These are phyloP conservation scores for Ibidorhyncha struthersii DNA, from an alignment of 2,113 vertebrate species.

Conservation along the genomic window DNA sequence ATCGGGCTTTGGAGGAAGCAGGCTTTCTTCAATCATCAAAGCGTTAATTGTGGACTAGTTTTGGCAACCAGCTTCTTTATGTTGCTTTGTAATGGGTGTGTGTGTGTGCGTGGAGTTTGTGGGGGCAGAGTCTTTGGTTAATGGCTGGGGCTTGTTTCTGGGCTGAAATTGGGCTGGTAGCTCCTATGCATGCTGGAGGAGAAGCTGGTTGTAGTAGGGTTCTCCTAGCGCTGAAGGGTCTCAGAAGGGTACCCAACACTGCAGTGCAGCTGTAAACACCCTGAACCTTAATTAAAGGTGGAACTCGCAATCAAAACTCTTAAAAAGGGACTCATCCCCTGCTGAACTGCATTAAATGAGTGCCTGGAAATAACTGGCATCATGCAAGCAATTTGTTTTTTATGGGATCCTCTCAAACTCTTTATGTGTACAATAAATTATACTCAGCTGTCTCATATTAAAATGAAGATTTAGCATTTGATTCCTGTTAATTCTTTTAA, in stretches of 20 bases:
- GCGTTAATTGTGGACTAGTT: neutral
- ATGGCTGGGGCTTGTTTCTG: neutral
- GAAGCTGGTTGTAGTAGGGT: neutral
- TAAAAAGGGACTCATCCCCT: neutral
- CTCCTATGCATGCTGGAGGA: neutral
- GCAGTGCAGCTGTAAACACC: neutral
- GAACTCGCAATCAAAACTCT: neutral
- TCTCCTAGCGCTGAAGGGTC: neutral
- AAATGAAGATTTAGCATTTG: neutral
- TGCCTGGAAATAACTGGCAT: neutral
- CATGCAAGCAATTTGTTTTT: neutral
- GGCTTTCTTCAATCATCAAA: neutral
- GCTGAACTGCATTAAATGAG: neutral
- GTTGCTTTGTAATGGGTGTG: neutral
- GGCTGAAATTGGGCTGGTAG: neutral
- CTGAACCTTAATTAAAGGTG: neutral
- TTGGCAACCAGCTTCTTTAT: neutral
- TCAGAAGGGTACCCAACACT: neutral
- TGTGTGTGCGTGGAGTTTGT: neutral
- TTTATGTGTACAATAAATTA: neutral
- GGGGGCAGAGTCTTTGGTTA: neutral
- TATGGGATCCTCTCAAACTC: neutral
- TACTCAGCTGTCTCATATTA: neutral
- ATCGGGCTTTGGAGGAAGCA: neutral
- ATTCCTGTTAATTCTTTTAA: neutral